phyloP scores from a whole-genome alignment of 2,888 invertebrate species.

The Erannis defoliaria region DNA sequence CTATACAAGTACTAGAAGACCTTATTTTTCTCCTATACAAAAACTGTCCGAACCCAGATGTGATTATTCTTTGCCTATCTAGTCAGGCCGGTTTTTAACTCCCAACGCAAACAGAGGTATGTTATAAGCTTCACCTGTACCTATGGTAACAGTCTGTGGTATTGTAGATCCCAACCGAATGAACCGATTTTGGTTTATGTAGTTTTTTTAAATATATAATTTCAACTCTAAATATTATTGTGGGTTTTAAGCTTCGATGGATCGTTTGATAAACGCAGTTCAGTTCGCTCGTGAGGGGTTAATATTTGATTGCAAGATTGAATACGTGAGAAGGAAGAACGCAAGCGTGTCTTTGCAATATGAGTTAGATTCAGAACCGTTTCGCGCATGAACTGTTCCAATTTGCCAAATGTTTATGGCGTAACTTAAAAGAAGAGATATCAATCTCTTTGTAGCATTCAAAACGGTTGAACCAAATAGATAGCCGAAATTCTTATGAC shows the following conservation, averaged over 20 bases:
- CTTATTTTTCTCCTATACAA: too few relatives aligned
- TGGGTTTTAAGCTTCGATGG: slow-evolving; percentile 23
- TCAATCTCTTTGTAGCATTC: slow-evolving; percentile 5
- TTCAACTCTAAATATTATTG: too few relatives aligned
- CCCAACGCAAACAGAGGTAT: too few relatives aligned
- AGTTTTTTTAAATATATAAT: too few relatives aligned
- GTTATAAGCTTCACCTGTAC: too few relatives aligned
- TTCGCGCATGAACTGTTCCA: slow-evolving; percentile 16
- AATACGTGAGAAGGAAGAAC: slow-evolving; percentile 31
- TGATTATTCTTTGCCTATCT: too few relatives aligned
- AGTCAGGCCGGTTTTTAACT: too few relatives aligned
- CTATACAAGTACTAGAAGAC: too few relatives aligned
- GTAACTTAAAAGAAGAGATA: slow-evolving; percentile 16
- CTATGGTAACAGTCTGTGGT: too few relatives aligned
- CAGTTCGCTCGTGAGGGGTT: slow-evolving; percentile 30
- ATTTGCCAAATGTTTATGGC: slow-evolving; percentile 21
- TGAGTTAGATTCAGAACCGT: slow-evolving; percentile 6
- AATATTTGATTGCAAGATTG: slow-evolving; percentile 43
- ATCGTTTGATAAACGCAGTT: slow-evolving; percentile 35
- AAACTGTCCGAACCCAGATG: too few relatives aligned
- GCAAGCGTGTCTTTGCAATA: slow-evolving; percentile 16
- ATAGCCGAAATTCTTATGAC: not conserved
- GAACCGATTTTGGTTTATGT: too few relatives aligned
- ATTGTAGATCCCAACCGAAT: too few relatives aligned
- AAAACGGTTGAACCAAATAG: slow-evolving; percentile 2